A percentile compares a stretch with the other conserved stretches of the same genome.
Conservation (phyloP, 2,888 invertebrate species). For the Patella depressa region DNA sequence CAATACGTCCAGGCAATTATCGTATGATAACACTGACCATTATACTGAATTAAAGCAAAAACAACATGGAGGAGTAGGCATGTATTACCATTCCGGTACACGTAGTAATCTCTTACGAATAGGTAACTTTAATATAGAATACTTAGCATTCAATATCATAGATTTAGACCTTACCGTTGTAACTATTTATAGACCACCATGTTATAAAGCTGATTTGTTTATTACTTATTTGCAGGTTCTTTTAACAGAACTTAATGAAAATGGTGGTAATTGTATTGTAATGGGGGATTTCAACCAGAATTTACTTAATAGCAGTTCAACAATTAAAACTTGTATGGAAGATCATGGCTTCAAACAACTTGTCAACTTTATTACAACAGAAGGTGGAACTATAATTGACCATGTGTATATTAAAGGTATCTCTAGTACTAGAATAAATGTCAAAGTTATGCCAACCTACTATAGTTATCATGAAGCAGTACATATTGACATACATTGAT, state of each 20-base stretch:
- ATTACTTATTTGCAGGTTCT: not conserved
- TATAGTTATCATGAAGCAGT: conserved; percentile 33
- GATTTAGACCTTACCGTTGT: conserved; percentile 13
- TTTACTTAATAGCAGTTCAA: conserved; percentile 12
- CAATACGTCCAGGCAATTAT: conserved; percentile 15
- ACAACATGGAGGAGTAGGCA: conserved; percentile 25
- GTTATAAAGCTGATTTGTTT: conserved; percentile 19
- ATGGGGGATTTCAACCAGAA: conserved; percentile 31
- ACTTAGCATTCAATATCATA: conserved; percentile 22
- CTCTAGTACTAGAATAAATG: not conserved
- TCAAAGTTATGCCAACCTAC: conserved; percentile 22
- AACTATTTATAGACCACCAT: conserved; percentile 22
- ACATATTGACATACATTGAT: not conserved
- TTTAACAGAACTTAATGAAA: not conserved
- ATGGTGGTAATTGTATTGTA: not conserved
- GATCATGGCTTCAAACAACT: conserved; percentile 19
- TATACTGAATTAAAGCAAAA: not conserved
- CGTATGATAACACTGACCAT: conserved; percentile 11
- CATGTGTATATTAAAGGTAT: conserved; percentile 31
- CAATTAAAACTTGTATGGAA: conserved; percentile 16
- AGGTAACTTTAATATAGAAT: conserved; percentile 14
- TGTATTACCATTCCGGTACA: not conserved
- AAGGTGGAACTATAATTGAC: conserved; percentile 28
- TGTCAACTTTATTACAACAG: conserved; percentile 26
- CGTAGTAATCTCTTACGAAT: not conserved